phyloP scores from a whole-genome alignment of 2,888 invertebrate species.

The Dynastes maya region DNA sequence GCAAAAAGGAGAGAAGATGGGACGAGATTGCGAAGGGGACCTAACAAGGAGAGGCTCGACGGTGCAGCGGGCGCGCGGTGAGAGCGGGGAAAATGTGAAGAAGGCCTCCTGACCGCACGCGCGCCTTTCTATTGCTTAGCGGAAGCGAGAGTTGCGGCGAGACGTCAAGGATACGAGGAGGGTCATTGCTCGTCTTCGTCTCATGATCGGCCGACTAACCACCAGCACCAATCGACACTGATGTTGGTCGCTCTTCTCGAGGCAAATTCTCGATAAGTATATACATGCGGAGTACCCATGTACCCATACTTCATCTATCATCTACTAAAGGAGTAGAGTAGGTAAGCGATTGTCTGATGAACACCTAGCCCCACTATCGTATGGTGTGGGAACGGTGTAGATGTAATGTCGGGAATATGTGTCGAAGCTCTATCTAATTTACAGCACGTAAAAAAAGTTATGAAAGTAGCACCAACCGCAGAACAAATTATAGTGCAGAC shows the following conservation, averaged over 20 bases:
- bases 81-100: constrained; percentile 16
- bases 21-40: constrained; percentile 9
- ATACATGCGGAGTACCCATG: constrained; percentile 18
- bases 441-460: neutral
- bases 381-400: neutral
- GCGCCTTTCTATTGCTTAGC: constrained; percentile 52
- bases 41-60: neutral
- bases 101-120: constrained; percentile 43
- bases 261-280: constrained; percentile 19
- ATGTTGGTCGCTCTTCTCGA: constrained; percentile 26
- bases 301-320: constrained; percentile 6
- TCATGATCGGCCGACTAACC: constrained; percentile 33
- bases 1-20: neutral
- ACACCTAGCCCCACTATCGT: neutral
- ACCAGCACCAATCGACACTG: constrained; percentile 29
- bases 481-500: neutral
- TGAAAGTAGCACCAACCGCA: neutral
- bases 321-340: neutral
- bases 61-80: constrained; percentile 5
- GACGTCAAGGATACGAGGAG: constrained; percentile 56
- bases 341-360: neutral
- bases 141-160: constrained; percentile 56
- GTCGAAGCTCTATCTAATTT: neutral
- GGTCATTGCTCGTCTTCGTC: constrained; percentile 55
- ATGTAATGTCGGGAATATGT: neutral